Percentiles rank a stretch among this genome's conserved stretches.
Conservation (phyloP, 2,113 vertebrate genomes). For the Heteronetta atricapilla region DNA sequence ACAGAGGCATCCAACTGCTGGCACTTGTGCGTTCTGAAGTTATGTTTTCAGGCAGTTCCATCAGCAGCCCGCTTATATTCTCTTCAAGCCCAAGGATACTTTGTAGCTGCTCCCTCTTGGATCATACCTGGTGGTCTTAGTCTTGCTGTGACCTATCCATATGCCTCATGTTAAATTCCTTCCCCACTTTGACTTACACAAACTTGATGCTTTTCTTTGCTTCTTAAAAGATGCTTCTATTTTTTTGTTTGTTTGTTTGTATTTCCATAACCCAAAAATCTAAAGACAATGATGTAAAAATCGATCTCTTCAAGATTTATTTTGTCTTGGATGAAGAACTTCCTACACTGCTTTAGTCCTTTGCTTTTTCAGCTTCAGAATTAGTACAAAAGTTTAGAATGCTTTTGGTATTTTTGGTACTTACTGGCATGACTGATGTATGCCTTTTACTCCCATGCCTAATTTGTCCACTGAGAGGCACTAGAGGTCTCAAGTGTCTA, state of each 20-base stretch:
- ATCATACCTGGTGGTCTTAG: neutral
- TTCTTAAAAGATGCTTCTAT: neutral
- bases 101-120: neutral
- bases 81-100: neutral
- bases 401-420: neutral
- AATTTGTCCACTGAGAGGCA: neutral
- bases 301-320: neutral
- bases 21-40: neutral
- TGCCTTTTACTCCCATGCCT: neutral
- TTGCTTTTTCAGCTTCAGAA: neutral
- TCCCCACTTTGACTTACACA: neutral
- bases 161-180: neutral
- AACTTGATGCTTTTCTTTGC: neutral
- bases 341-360: too few species aligned
- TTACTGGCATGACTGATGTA: neutral
- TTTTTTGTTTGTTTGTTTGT: neutral
- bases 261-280: neutral
- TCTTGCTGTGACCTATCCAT: neutral
- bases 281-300: neutral
- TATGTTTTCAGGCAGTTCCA: neutral
- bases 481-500: neutral
- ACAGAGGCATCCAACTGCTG: neutral
- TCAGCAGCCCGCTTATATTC: neutral
- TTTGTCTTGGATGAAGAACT: neutral
- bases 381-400: neutral